phyloP scores from a whole-genome alignment of 1,140 invertebrate genomes.

The Pseudobourletiella spinata region DNA sequence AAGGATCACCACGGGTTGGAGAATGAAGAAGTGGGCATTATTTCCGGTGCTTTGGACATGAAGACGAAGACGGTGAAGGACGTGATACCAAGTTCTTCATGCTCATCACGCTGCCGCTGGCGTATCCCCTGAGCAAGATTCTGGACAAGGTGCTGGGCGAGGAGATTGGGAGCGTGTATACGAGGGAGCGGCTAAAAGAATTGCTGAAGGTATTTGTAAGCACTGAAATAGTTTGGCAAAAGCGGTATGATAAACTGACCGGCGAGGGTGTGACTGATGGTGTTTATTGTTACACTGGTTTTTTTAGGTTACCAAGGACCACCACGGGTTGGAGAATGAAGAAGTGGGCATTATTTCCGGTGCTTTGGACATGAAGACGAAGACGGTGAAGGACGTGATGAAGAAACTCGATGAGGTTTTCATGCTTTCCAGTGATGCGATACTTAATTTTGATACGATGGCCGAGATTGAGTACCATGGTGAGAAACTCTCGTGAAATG shows the following conservation, averaged over 20 bases:
- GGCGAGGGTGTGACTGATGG: too few relatives aligned
- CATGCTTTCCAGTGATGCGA: constrained; percentile 46
- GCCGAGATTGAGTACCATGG: constrained; percentile 47
- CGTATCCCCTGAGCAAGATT: constrained; percentile 53
- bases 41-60: constrained; percentile 49
- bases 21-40: constrained; percentile 51
- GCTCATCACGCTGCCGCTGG: constrained; percentile 52
- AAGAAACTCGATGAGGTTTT: constrained; percentile 50
- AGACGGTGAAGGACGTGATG: constrained; percentile 50
- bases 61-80: constrained; percentile 47
- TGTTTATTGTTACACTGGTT: too few relatives aligned
- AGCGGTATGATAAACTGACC: too few relatives aligned
- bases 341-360: constrained; percentile 53
- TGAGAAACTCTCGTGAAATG: too few relatives aligned
- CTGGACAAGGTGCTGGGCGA: constrained; percentile 48
- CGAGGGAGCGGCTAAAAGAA: constrained; percentile 53
- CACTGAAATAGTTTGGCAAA: too few relatives aligned
- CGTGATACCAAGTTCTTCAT: constrained; percentile 54
- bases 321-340: constrained; percentile 44
- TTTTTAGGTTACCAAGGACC: constrained; percentile 28
- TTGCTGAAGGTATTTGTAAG: constrained; percentile 47
- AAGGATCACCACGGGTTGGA: constrained; percentile 41
- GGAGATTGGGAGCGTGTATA: constrained; percentile 55
- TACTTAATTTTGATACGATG: constrained; percentile 50
- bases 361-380: constrained; percentile 47